A percentile compares a stretch with the other conserved stretches of the same genome.
Evolutionary conservation across 2,797 vertebrate species (phyloP).

Genomic region (Fistularia commersonii): DNA sequence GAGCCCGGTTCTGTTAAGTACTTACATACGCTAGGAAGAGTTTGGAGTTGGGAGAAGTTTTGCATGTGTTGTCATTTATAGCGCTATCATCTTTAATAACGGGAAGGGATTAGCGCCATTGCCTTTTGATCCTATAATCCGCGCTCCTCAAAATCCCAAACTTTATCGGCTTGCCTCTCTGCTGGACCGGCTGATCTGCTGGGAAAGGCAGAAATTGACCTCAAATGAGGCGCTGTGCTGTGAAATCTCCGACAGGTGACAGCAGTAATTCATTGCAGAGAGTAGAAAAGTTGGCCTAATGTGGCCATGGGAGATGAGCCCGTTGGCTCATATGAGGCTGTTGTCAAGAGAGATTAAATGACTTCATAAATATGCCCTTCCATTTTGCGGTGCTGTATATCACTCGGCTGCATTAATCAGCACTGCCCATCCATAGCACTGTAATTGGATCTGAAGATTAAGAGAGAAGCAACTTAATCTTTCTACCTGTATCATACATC

Average conservation of each 20-base stretch:
- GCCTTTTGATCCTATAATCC: slow-evolving; percentile 78
- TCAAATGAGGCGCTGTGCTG: slow-evolving; percentile 63
- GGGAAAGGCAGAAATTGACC: slow-evolving; percentile 63
- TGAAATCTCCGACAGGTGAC: slow-evolving; percentile 68
- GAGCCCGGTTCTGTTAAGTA: slow-evolving; percentile 66
- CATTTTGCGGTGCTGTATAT: slow-evolving; percentile 49
- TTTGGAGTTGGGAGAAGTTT: slow-evolving; percentile 70
- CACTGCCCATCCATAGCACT: slow-evolving; percentile 39
- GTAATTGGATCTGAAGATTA: slow-evolving; percentile 61
- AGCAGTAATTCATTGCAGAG: slow-evolving; percentile 50
- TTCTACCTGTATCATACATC: slow-evolving; percentile 46
- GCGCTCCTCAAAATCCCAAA: slow-evolving; percentile 61
- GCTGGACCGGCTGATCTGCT: slow-evolving; percentile 67
- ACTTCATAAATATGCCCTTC: slow-evolving; percentile 65
- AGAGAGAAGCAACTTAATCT: slow-evolving; percentile 53
- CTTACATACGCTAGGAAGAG: slow-evolving; percentile 60
- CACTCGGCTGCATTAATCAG: slow-evolving; percentile 58
- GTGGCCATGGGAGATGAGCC: slow-evolving; percentile 58
- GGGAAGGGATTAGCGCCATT: slow-evolving; percentile 72
- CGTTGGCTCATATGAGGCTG: slow-evolving; percentile 49
- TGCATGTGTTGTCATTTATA: slow-evolving; percentile 80
- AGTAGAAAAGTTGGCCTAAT: slow-evolving; percentile 49
- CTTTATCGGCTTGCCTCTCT: slow-evolving; percentile 64
- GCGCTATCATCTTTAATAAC: slow-evolving; percentile 76
- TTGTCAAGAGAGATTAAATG: slow-evolving; percentile 70